Conservation (phyloP, 2,888 invertebrate species). For the Acrobasis suavella region DNA sequence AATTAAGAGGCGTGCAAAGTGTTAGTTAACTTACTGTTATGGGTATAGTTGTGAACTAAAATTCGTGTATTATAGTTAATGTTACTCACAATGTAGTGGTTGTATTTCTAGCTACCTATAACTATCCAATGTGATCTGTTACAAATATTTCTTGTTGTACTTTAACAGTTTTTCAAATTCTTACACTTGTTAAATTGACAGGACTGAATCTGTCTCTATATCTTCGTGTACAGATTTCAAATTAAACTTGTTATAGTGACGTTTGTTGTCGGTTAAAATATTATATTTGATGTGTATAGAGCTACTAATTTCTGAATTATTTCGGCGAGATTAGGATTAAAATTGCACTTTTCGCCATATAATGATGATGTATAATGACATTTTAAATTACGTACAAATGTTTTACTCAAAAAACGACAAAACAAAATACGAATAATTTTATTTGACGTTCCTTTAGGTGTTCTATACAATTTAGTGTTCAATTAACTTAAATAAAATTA, state of each 20-base stretch:
- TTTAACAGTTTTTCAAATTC: constrained; percentile 16
- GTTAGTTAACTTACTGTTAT: background rate
- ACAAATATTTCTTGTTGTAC: constrained; percentile 17
- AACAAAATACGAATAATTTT: too few species aligned
- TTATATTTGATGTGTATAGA: constrained; percentile 23
- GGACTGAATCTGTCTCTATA: constrained; percentile 16
- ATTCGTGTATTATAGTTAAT: constrained; percentile 2
- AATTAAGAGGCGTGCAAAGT: constrained; percentile 1
- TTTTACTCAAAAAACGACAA: too few species aligned
- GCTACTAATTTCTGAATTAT: constrained; percentile 18
- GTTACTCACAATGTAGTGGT: constrained; percentile 11
- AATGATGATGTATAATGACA: background rate
- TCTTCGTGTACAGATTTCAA: constrained; percentile 13
- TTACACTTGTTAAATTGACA: constrained; percentile 20
- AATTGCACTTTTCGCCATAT: constrained; percentile 8
- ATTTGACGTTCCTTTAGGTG: too few species aligned
- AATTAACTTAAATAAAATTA: too few species aligned
- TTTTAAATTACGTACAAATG: too few species aligned
- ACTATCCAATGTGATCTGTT: constrained; percentile 20
- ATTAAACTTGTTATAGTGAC: constrained; percentile 22
- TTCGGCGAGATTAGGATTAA: background rate
- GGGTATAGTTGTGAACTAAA: background rate
- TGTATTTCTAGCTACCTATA: constrained; percentile 21
- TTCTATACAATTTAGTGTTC: too few species aligned
- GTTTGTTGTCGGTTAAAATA: constrained; percentile 22